phyloP scores from a whole-genome alignment of 2,113 vertebrate species.

The Benitochromis conjunctus region DNA sequence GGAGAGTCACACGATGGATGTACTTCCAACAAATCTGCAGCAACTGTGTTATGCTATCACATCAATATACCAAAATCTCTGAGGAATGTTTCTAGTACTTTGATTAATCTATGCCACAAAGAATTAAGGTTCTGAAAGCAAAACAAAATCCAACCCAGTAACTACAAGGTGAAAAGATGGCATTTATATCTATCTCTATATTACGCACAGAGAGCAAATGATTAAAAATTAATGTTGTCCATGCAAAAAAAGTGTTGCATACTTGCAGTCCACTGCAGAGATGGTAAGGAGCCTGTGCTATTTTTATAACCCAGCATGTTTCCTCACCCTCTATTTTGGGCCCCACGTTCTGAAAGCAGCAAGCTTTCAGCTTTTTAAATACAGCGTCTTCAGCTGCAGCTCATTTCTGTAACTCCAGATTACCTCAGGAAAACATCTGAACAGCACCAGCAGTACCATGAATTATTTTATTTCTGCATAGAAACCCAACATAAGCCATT shows the following conservation, averaged over 20 bases:
- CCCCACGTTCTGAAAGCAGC: neutral
- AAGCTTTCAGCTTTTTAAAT: neutral
- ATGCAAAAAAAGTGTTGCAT: neutral
- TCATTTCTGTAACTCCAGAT: neutral
- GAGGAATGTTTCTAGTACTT: neutral
- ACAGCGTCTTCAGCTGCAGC: neutral
- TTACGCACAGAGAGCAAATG: neutral
- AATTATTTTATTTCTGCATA: neutral
- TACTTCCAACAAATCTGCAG: neutral
- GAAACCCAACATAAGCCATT: neutral
- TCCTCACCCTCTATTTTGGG: neutral
- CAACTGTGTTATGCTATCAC: neutral
- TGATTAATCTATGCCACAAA: neutral
- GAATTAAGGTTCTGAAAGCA: neutral
- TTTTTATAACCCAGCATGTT: neutral
- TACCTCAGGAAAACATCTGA: neutral
- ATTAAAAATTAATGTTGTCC: neutral
- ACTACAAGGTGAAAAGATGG: neutral
- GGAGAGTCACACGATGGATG: neutral
- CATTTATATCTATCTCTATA: neutral
- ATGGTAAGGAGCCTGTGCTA: neutral
- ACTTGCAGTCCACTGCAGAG: neutral
- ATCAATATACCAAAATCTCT: neutral
- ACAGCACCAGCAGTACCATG: neutral
- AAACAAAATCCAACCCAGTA: neutral